Evolutionary conservation across 64 coral and sea anemone genomes (phyloP).

Genomic region (Montipora capricornis): DNA sequence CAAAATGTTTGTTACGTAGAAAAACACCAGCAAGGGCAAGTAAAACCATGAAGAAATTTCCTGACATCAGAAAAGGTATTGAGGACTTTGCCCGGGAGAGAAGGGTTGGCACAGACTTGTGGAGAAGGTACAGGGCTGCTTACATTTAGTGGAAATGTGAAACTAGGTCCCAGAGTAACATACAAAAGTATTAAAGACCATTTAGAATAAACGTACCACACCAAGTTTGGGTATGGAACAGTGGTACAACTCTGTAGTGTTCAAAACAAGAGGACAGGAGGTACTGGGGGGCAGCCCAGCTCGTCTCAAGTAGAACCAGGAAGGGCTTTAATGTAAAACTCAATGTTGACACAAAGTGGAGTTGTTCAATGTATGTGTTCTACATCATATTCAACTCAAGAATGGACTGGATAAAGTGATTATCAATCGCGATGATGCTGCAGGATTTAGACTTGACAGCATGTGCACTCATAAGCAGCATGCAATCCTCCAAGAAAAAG

Average conservation of each 20-base stretch:
- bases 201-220: slow-evolving; percentile 25
- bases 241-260: slow-evolving; percentile 57
- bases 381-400: slow-evolving; percentile 41
- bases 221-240: slow-evolving; percentile 52
- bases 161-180: slow-evolving; percentile 34
- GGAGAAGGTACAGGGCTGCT: slow-evolving; percentile 44
- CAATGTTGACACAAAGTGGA: slow-evolving; percentile 38
- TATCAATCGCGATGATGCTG: no score
- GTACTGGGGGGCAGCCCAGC: slow-evolving; percentile 42
- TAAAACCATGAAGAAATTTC: slow-evolving; percentile 55
- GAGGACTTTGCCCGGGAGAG: slow-evolving; percentile 63
- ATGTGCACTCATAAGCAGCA: no score
- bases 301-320: slow-evolving; percentile 15
- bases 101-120: slow-evolving; percentile 41
- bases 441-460: no score
- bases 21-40: slow-evolving; percentile 36
- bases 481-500: no score
- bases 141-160: slow-evolving; percentile 64
- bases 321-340: slow-evolving; percentile 61
- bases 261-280: slow-evolving; percentile 65
- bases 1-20: slow-evolving; percentile 32
- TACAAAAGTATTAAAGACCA: slow-evolving; percentile 28
- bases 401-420: neutral
- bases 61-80: slow-evolving; percentile 31
- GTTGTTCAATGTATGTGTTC: slow-evolving; percentile 4